Conservation (phyloP, 2,797 vertebrate species). For the Clarias pachynema region DNA sequence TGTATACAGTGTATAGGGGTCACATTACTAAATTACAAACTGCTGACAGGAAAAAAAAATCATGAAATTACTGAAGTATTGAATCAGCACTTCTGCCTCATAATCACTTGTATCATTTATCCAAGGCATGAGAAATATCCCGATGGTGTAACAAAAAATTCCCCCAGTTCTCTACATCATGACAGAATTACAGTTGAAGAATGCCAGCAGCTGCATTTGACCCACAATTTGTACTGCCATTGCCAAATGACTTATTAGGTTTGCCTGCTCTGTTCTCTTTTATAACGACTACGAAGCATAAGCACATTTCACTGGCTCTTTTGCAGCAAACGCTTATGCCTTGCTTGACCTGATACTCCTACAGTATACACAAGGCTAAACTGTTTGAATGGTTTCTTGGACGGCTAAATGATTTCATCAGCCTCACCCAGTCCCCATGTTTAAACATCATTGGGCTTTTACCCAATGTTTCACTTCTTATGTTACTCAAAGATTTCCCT, state of each 20-base stretch:
- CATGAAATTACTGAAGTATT: background rate
- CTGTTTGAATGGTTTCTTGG: background rate
- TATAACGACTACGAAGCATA: conserved; percentile 11
- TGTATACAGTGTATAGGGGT: no score
- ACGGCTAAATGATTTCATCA: background rate
- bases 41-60: background rate
- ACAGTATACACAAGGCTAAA: background rate
- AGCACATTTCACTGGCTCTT: background rate
- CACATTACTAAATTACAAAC: no score
- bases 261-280: conserved; percentile 6
- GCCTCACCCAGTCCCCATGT: background rate
- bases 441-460: background rate
- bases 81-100: conserved; percentile 10
- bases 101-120: conserved; percentile 8
- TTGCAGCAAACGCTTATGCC: background rate
- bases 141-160: conserved; percentile 5
- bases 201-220: conserved; percentile 9
- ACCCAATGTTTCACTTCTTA: background rate
- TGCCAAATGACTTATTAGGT: conserved; percentile 11
- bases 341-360: background rate
- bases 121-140: conserved; percentile 5
- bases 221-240: background rate
- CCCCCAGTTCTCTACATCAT: background rate
- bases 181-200: background rate
- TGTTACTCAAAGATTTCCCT: background rate